Percentiles rank a stretch among this genome's conserved stretches.
phyloP scores from a whole-genome alignment of 2,888 invertebrate species.

The Pyrocoelia pectoralis region DNA sequence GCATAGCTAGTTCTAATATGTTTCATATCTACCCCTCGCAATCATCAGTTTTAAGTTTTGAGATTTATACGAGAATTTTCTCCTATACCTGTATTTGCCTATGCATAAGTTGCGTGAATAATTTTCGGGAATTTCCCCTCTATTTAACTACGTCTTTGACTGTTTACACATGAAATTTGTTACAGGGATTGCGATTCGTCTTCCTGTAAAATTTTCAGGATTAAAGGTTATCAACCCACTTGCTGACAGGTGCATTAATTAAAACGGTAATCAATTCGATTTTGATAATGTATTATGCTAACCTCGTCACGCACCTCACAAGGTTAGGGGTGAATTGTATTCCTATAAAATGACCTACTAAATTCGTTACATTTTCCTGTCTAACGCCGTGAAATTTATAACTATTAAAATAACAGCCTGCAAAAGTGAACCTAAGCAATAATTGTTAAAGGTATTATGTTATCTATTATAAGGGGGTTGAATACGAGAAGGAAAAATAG shows the following conservation, averaged over 20 bases:
- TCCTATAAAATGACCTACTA: slow-evolving; percentile 2
- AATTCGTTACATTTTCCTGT: background rate
- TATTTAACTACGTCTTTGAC: background rate
- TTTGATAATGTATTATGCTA: background rate
- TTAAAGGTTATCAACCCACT: background rate
- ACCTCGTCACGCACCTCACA: background rate
- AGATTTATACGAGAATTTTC: background rate
- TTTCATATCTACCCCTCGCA: background rate
- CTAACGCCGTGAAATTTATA: background rate
- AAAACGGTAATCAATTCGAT: slow-evolving; percentile 1
- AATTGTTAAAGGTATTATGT: background rate
- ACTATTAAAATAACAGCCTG: background rate
- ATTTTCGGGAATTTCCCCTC: background rate
- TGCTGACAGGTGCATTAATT: slow-evolving; percentile 8
- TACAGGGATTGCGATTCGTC: background rate
- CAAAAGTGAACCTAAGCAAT: background rate
- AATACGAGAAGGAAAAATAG: background rate
- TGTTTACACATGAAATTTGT: background rate
- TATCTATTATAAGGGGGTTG: background rate
- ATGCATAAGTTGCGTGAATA: background rate
- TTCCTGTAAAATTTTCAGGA: background rate
- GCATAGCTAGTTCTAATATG: background rate
- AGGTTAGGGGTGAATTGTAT: background rate
- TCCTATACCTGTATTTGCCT: background rate
- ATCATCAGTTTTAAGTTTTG: background rate